A percentile compares a stretch with the other conserved stretches of the same genome.
Evolutionary conservation across 2,797 vertebrate species (phyloP).

Genomic region (Peromyscus melanophrys): DNA sequence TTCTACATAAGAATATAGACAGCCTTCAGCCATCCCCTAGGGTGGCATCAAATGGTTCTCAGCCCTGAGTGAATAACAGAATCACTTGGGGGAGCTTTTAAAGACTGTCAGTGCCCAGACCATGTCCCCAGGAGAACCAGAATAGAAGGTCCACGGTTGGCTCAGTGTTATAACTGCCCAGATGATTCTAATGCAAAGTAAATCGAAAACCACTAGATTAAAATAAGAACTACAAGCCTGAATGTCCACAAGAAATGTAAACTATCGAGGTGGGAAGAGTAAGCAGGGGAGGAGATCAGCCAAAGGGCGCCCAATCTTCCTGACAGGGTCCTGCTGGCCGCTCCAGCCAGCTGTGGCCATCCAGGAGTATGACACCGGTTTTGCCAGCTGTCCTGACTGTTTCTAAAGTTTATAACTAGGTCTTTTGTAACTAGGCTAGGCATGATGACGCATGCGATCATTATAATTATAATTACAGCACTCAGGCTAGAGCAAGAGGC

Average conservation of each 20-base stretch:
- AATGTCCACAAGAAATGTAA: neutral
- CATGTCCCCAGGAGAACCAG: neutral
- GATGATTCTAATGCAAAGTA: neutral
- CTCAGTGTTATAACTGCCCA: neutral
- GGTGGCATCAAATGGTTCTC: neutral
- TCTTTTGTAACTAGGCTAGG: neutral
- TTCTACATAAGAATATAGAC: neutral
- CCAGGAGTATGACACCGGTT: neutral
- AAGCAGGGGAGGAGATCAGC: neutral
- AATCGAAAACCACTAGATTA: slow-evolving; percentile 13
- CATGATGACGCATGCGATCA: neutral
- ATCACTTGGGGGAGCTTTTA: neutral
- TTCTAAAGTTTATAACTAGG: slow-evolving; percentile 5
- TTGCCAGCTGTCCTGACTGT: neutral
- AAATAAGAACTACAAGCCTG: neutral
- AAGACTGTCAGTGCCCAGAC: neutral
- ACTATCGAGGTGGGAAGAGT: neutral
- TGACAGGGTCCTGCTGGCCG: neutral
- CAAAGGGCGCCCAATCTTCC: neutral
- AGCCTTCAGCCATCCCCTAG: neutral
- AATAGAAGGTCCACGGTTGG: neutral
- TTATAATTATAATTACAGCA: neutral
- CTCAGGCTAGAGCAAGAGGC: neutral
- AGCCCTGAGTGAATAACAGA: neutral
- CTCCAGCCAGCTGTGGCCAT: neutral